These are phyloP conservation scores for Cyprinodon tularosa DNA, from an alignment of 2,113 vertebrate genomes.

Conservation along the genomic window DNA sequence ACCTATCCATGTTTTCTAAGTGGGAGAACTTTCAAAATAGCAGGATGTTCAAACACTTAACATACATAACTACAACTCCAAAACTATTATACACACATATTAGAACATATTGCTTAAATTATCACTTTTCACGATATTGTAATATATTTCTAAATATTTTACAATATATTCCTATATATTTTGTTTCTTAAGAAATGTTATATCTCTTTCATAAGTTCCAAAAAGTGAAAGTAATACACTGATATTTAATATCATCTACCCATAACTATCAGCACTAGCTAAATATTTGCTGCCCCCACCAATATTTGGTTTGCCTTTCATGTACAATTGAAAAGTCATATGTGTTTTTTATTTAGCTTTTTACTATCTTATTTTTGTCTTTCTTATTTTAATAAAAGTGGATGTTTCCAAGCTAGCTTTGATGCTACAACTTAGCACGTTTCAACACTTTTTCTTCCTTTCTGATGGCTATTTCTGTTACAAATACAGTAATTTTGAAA, in stretches of 20 bases:
- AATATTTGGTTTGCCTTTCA: not conserved
- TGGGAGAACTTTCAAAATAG: too few species aligned
- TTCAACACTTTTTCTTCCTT: not conserved
- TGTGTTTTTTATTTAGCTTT: not conserved
- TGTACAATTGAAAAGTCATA: not conserved
- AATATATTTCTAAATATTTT: too few species aligned
- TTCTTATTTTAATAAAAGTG: not conserved
- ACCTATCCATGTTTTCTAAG: too few species aligned
- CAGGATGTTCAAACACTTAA: too few species aligned
- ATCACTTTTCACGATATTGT: too few species aligned
- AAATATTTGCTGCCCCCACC: not conserved
- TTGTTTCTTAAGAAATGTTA: too few species aligned
- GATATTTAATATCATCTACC: not conserved
- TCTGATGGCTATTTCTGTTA: not conserved
- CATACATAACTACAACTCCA: too few species aligned
- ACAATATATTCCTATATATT: too few species aligned
- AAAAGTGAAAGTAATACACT: not conserved
- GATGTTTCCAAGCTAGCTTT: constrained; percentile 16
- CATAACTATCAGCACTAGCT: not conserved
- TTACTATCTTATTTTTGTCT: not conserved
- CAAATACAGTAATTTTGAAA: not conserved
- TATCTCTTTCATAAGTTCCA: too few species aligned
- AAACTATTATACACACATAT: too few species aligned
- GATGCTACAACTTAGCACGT: not conserved
- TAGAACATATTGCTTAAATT: too few species aligned